Evolutionary conservation across 2,113 vertebrate species (phyloP).

Genomic region (Numenius arquata): DNA sequence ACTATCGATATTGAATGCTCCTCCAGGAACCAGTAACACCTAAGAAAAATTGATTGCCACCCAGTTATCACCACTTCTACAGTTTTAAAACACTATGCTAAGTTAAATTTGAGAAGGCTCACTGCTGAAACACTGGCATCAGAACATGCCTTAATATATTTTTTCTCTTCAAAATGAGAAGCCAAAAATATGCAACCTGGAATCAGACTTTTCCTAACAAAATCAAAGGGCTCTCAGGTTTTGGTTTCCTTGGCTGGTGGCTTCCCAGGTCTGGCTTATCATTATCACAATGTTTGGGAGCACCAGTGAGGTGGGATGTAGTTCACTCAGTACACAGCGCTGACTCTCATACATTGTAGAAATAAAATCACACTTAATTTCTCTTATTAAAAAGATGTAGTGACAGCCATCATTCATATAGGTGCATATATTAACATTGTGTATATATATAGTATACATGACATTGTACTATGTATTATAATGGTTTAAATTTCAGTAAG

Average conservation of each 20-base stretch:
- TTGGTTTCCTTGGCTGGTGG: neutral
- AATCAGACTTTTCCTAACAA: neutral
- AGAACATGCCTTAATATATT: neutral
- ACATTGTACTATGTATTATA: neutral
- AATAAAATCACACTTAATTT: neutral
- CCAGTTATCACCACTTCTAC: neutral
- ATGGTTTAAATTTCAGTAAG: neutral
- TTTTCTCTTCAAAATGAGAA: neutral
- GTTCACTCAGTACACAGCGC: neutral
- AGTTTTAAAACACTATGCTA: neutral
- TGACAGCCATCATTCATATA: neutral
- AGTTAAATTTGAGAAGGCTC: neutral
- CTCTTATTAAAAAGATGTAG: neutral
- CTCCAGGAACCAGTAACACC: conserved; percentile 90
- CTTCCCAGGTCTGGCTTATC: neutral
- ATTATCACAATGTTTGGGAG: neutral
- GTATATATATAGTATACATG: neutral
- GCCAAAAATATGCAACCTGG: neutral
- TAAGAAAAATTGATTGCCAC: conserved; percentile 44
- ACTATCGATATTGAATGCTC: conserved; percentile 79
- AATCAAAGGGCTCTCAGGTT: neutral
- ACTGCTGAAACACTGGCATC: neutral
- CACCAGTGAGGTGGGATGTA: neutral
- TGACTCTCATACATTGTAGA: neutral
- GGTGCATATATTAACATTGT: neutral